Evolutionary conservation across 2,797 vertebrate genomes (phyloP).

Genomic region (Ceyx erithaca): DNA sequence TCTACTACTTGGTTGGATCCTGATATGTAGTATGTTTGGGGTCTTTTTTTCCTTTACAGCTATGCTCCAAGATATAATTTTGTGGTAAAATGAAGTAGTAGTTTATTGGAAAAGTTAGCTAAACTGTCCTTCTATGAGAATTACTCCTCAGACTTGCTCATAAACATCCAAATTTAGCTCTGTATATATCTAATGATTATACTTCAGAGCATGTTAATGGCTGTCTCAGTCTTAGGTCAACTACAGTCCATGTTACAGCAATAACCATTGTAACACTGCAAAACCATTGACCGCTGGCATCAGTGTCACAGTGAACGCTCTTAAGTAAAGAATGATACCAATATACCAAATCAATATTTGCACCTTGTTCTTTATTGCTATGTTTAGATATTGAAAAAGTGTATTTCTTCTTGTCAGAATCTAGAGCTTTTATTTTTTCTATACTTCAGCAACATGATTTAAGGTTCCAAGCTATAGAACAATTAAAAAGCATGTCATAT

Average conservation of each 20-base stretch:
- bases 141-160: neutral
- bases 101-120: neutral
- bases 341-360: conserved; percentile 47
- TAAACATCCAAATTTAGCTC: conserved; percentile 14
- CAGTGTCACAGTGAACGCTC: neutral
- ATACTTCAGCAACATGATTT: neutral
- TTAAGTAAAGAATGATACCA: conserved; percentile 49
- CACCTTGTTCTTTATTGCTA: conserved; percentile 2
- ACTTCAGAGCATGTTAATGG: conserved; percentile 33
- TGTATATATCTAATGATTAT: conserved; percentile 10
- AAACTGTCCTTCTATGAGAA: neutral
- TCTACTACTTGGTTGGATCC: neutral
- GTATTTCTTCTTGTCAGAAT: conserved; percentile 23
- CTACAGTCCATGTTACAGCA: neutral
- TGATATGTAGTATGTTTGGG: neutral
- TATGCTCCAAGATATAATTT: neutral
- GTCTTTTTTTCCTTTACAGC: neutral
- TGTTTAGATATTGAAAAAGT: neutral
- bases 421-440: neutral
- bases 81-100: neutral
- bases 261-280: neutral
- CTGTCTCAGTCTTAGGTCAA: neutral
- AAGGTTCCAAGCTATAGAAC: neutral
- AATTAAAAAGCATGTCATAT: neutral
- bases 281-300: neutral